These are phyloP conservation scores for Melanaphis sacchari DNA, from an alignment of 1,140 invertebrate species.

Conservation along the genomic window DNA sequence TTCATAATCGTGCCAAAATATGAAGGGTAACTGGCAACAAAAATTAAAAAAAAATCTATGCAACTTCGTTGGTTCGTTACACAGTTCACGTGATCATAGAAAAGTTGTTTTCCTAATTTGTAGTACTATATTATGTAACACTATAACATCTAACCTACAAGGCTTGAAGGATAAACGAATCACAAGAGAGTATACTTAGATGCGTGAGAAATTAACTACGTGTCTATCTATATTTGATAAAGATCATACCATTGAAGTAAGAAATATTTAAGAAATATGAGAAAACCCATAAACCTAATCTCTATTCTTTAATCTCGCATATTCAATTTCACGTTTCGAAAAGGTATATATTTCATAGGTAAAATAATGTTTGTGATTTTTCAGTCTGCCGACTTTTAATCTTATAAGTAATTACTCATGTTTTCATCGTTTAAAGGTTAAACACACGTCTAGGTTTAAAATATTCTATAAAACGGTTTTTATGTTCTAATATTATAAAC, in stretches of 20 bases:
- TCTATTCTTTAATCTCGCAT: conserved; percentile 39
- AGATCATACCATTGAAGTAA: not conserved
- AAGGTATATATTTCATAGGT: not conserved
- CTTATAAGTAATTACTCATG: conserved; percentile 31
- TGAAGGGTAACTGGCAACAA: not conserved
- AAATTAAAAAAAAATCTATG: not conserved
- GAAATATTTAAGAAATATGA: conserved; percentile 33
- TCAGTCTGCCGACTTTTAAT: not conserved
- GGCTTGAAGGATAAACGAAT: conserved; percentile 9
- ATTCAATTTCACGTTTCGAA: conserved; percentile 39
- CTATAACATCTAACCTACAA: not conserved
- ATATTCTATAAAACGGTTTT: not conserved
- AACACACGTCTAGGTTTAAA: not conserved
- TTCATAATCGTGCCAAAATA: conserved; percentile 2
- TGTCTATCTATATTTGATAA: conserved; percentile 41
- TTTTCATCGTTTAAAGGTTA: conserved; percentile 23
- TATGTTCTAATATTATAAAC: not conserved
- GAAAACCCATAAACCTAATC: conserved; percentile 42
- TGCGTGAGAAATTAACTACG: conserved; percentile 50
- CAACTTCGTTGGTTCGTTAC: not conserved
- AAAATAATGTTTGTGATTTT: not conserved
- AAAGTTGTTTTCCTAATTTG: not conserved
- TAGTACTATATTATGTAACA: not conserved
- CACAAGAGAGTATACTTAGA: not conserved
- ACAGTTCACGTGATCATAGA: not conserved